Evolutionary conservation across 2,888 invertebrate species (phyloP).

Genomic region (Leucophenga montana): DNA sequence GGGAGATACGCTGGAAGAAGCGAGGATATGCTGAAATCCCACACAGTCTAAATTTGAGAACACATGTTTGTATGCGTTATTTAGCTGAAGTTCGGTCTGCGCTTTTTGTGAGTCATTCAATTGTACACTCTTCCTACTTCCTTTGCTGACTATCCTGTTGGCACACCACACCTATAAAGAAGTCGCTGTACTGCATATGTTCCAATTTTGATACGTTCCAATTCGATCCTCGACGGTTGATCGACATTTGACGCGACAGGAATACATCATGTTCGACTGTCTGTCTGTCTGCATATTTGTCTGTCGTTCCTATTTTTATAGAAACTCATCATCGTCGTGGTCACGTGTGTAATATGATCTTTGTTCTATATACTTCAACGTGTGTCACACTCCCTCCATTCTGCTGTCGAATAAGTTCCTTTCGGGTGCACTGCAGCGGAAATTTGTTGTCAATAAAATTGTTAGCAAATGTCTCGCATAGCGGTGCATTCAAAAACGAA

Average conservation of each 20-base stretch:
- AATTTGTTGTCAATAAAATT: conserved; percentile 32
- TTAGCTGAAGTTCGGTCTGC: conserved; percentile 25
- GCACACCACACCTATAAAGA: no score
- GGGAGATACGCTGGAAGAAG: background rate
- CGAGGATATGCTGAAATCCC: conserved; percentile 5
- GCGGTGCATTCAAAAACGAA: conserved; percentile 33
- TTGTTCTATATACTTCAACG: background rate
- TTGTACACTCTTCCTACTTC: background rate
- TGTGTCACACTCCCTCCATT: background rate
- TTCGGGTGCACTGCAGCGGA: conserved; percentile 14
- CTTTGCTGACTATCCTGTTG: background rate
- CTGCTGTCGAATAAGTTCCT: background rate
- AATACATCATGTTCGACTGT: conserved; percentile 51
- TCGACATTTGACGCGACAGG: conserved; percentile 49
- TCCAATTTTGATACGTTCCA: conserved; percentile 36
- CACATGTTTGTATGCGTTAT: conserved; percentile 45
- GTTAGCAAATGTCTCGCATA: conserved; percentile 34
- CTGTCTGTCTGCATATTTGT: conserved; percentile 14
- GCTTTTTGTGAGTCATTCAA: conserved; percentile 27
- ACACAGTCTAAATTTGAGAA: no score
- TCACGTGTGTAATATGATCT: conserved; percentile 28
- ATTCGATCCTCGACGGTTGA: conserved; percentile 37
- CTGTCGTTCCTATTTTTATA: conserved; percentile 27
- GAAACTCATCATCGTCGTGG: conserved; percentile 2
- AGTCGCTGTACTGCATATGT: conserved; percentile 45